These are phyloP conservation scores for Acanthurus leucopareius DNA, from an alignment of 2,797 vertebrate species.

Conservation along the genomic window DNA sequence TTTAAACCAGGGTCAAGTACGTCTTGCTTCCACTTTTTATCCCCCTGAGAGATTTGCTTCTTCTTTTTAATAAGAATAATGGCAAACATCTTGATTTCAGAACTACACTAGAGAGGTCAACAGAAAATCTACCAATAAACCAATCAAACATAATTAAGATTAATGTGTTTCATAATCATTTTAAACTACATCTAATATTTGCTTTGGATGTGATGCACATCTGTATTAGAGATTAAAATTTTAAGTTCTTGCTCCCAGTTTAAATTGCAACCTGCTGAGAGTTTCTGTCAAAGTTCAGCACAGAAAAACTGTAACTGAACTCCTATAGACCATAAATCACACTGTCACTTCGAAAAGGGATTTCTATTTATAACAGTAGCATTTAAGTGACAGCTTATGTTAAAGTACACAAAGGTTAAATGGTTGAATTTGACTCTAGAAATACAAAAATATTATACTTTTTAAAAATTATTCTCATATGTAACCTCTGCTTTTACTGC, in stretches of 20 bases:
- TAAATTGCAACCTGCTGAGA: conserved; percentile 29
- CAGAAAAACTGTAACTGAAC: conserved; percentile 53
- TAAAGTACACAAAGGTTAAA: conserved; percentile 7
- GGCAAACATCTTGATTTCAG: background rate
- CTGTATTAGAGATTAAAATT: conserved; percentile 20
- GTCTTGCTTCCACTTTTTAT: background rate
- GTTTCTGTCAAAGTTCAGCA: conserved; percentile 23
- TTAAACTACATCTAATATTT: background rate
- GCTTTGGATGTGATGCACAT: background rate
- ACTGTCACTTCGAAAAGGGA: conserved; percentile 60
- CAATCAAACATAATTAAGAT: no score
- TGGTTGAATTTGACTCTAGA: background rate
- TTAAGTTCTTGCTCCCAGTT: conserved; percentile 21
- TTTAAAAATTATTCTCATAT: background rate
- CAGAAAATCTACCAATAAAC: no score
- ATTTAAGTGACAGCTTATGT: conserved; percentile 28
- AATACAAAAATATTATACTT: background rate
- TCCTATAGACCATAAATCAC: conserved; percentile 57
- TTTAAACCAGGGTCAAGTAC: background rate
- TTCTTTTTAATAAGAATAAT: conserved; percentile 9
- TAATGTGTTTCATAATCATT: no score
- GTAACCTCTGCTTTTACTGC: background rate
- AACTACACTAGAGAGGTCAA: background rate
- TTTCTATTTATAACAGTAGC: conserved; percentile 68
- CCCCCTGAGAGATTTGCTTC: background rate